Evolutionary conservation across 2,797 vertebrate genomes (phyloP).

Genomic region (Lagothrix lagotricha): DNA sequence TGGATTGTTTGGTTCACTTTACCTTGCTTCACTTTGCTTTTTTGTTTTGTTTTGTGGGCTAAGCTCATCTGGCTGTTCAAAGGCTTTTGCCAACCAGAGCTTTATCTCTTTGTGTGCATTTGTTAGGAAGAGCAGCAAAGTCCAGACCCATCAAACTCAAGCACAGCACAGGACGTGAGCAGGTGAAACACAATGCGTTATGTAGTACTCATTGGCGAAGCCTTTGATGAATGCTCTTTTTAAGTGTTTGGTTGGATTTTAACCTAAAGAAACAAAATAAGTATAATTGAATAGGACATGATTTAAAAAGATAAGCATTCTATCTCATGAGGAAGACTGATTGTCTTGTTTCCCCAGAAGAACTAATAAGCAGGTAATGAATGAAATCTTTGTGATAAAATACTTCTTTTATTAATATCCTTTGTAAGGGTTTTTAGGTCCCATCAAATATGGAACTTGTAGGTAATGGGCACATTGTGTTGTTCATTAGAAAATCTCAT

Average conservation of each 20-base stretch:
- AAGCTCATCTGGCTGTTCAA: constrained; percentile 37
- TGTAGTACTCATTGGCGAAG: background rate
- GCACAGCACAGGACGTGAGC: background rate
- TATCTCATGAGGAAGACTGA: constrained; percentile 37
- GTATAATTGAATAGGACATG: constrained; percentile 46
- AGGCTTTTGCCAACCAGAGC: constrained; percentile 29
- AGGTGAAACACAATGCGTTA: background rate
- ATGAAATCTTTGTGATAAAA: constrained; percentile 54
- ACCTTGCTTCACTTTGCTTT: background rate
- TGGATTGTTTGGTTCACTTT: background rate
- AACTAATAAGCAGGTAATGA: constrained; percentile 47
- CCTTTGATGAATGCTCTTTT: constrained; percentile 41
- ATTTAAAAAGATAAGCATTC: background rate
- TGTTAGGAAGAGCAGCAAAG: background rate
- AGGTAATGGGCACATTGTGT: constrained; percentile 63
- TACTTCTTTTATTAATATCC: constrained; percentile 49
- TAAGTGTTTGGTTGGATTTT: background rate
- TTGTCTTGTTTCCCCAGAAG: constrained; percentile 44
- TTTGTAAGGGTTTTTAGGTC: constrained; percentile 48
- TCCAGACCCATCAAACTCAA: background rate
- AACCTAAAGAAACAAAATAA: constrained; percentile 61
- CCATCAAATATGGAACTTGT: constrained; percentile 15
- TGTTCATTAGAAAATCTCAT: constrained; percentile 72
- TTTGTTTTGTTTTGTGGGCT: constrained; percentile 22
- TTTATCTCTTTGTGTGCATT: background rate